Conservation (phyloP, 2,797 vertebrate species). For the Eutrigla gurnardus region DNA sequence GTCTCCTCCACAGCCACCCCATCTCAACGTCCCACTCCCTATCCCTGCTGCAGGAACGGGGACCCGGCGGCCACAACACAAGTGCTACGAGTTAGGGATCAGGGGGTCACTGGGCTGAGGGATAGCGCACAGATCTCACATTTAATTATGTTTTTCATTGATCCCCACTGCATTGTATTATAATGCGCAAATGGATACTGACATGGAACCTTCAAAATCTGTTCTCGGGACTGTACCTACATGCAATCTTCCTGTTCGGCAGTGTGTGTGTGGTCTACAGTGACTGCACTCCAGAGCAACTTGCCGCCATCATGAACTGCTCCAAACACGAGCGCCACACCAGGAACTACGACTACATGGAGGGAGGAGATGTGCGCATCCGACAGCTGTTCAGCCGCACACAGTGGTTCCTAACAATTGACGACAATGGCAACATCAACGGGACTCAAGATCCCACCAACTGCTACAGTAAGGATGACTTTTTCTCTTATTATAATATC, state of each 20-base stretch:
- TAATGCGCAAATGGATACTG: constrained; percentile 99
- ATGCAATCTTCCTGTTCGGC: constrained; percentile 92
- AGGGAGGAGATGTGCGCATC: constrained; percentile 97
- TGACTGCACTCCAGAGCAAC: constrained; percentile 96
- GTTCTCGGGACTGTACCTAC: constrained; percentile 96
- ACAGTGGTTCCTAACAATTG: constrained; percentile 98
- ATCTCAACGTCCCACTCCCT: constrained; percentile 31
- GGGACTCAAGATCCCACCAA: constrained; percentile 95
- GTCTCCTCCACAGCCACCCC: constrained; percentile 15
- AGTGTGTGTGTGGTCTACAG: constrained; percentile 92
- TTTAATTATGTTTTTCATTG: constrained; percentile 97
- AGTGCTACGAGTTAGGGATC: constrained; percentile 81
- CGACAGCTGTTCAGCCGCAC: constrained; percentile 98
- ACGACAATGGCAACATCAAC: constrained; percentile 94
- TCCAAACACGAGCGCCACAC: constrained; percentile 96
- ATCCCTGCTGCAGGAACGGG: constrained; percentile 51
- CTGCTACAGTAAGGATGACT: constrained; percentile 93
- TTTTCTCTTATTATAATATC: constrained; percentile 7
- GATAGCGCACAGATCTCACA: constrained; percentile 82
- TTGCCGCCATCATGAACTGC: constrained; percentile 95
- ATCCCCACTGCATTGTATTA: constrained; percentile 93
- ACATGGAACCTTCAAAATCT: constrained; percentile 97
- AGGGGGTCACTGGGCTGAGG: constrained; percentile 74
- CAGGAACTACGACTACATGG: constrained; percentile 99
- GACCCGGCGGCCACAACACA: constrained; percentile 79